These are phyloP conservation scores for Cheilosia pagana DNA, from an alignment of 2,888 invertebrate species.

Conservation along the genomic window DNA sequence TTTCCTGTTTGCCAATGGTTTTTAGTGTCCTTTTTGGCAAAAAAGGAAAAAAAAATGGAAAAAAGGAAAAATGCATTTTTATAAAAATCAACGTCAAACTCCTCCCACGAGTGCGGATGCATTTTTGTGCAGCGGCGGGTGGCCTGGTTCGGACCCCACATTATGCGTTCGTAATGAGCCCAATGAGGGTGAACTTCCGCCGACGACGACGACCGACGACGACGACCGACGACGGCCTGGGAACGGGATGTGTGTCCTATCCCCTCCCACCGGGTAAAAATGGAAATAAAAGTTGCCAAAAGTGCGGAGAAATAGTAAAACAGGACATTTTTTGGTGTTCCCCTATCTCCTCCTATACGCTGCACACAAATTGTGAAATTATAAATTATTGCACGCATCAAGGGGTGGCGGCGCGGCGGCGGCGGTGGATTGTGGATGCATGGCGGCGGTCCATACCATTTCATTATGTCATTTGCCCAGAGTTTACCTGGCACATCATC, in stretches of 20 bases:
- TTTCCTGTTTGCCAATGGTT: slow-evolving; percentile 31
- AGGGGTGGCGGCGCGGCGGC: neutral
- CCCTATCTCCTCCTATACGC: slow-evolving; percentile 26
- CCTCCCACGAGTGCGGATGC: slow-evolving; percentile 71
- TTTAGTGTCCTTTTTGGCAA: slow-evolving; percentile 49
- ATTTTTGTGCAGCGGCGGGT: slow-evolving; percentile 53
- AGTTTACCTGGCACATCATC: slow-evolving; percentile 65
- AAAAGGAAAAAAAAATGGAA: neutral
- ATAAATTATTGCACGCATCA: slow-evolving; percentile 57
- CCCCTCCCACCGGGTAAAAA: slow-evolving; percentile 63
- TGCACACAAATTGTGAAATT: slow-evolving; percentile 42
- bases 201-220: slow-evolving; percentile 9
- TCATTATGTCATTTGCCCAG: slow-evolving; percentile 62
- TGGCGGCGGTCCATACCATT: slow-evolving; percentile 20
- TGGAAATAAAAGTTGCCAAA: slow-evolving; percentile 70
- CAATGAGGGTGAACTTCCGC: slow-evolving; percentile 72
- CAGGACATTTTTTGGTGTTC: slow-evolving; percentile 28
- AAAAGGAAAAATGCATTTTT: slow-evolving; percentile 57
- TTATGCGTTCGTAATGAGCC: slow-evolving; percentile 75
- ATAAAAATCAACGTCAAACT: slow-evolving; percentile 74
- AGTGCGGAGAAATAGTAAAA: slow-evolving; percentile 71
- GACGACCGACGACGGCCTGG: slow-evolving; percentile 28
- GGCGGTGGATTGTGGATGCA: neutral
- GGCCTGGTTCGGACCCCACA: slow-evolving; percentile 53
- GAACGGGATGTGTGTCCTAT: slow-evolving; percentile 37